Conservation (phyloP, 1,140 invertebrate species). For the Conopomorpha cramerella region DNA sequence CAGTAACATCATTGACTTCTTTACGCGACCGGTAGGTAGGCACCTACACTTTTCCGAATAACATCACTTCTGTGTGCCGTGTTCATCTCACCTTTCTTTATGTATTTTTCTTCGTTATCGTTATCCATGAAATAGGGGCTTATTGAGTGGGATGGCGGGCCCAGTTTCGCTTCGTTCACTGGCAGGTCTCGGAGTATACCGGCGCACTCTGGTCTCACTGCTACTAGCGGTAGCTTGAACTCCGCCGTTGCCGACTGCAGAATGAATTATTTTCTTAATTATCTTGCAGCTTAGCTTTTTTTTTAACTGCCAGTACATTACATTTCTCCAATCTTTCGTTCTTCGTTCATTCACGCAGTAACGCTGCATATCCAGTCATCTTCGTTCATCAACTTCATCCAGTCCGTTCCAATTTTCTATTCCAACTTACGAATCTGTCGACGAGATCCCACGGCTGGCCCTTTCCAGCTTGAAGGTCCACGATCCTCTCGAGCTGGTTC, state of each 20-base stretch:
- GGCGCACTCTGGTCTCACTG: conserved; percentile 67
- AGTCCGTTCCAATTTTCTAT: background rate
- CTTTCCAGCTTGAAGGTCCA: conserved; percentile 61
- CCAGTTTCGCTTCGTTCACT: conserved; percentile 59
- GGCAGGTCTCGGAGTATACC: conserved; percentile 63
- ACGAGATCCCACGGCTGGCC: conserved; percentile 62
- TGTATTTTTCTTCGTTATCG: conserved; percentile 66
- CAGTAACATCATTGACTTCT: too few species aligned
- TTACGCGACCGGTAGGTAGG: too few species aligned
- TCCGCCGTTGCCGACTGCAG: conserved; percentile 64
- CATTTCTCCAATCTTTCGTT: too few species aligned
- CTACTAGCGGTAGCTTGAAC: conserved; percentile 68
- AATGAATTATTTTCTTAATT: conserved; percentile 6
- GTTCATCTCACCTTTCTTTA: conserved; percentile 60
- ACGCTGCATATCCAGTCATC: background rate
- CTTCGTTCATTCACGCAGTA: background rate
- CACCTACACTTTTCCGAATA: too few species aligned
- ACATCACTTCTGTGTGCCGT: too few species aligned
- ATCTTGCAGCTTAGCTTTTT: background rate
- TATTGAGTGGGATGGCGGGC: conserved; percentile 59
- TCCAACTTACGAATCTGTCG: conserved; percentile 64
- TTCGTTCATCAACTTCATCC: conserved; percentile 1
- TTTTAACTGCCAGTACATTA: too few species aligned
- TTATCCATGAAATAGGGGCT: conserved; percentile 72
- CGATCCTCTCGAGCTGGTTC: conserved; percentile 58